Conservation (phyloP, 2,113 vertebrate species). For the Dipodomys stephensi region DNA sequence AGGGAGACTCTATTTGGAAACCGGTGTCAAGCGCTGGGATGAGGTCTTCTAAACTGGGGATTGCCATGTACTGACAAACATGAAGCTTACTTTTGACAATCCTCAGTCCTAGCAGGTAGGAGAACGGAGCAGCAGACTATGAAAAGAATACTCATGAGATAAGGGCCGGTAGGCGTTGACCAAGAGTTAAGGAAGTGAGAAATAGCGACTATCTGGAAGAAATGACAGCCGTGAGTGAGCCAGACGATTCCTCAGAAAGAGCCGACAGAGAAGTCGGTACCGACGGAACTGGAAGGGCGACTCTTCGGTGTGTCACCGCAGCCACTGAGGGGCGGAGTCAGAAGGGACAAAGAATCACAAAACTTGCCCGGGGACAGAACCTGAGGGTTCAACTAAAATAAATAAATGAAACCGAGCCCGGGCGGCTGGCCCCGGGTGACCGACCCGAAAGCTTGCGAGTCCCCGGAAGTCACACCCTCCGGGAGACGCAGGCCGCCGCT, state of each 20-base stretch:
- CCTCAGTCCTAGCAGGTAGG: not conserved
- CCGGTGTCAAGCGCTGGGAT: not conserved
- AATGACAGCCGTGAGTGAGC: not conserved
- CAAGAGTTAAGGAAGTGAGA: not conserved
- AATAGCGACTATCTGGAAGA: not conserved
- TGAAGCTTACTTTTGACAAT: not conserved
- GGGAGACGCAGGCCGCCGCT: not conserved
- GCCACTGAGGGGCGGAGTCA: not conserved
- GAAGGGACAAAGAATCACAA: not conserved
- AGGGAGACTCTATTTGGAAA: not conserved
- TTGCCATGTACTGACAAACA: not conserved
- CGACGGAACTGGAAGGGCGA: not conserved
- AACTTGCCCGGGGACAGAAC: not conserved
- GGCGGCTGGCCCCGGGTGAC: not conserved
- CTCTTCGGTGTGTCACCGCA: not conserved
- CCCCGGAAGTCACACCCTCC: conserved; percentile 37
- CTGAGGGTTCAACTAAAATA: not conserved
- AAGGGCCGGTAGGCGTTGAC: not conserved
- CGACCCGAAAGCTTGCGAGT: not conserved
- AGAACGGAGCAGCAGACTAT: not conserved
- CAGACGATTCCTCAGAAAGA: not conserved
- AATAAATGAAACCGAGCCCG: too few relatives aligned
- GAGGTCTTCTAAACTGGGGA: not conserved
- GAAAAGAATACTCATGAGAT: not conserved
- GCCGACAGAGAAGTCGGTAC: not conserved